Evolutionary conservation across 2,888 invertebrate genomes (phyloP), one percentile per base, ranked within the genome.

Genomic region (Dione juno): DNA sequence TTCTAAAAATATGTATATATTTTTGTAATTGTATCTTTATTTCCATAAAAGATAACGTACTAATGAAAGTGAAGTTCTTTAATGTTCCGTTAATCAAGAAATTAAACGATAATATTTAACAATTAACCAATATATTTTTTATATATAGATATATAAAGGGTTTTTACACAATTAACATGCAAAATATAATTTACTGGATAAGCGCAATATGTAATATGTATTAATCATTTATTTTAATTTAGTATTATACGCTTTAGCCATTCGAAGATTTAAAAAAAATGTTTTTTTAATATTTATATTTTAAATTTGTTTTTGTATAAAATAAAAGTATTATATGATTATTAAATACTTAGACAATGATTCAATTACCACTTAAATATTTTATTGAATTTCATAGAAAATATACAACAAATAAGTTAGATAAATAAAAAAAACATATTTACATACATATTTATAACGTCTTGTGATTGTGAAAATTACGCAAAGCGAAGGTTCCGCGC

Each of bases 401-500:
- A 45, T 45, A 14, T 2, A n/a, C 7, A 3, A 28, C 28, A 28
- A 28, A 3, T 5, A 28, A 28, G 5, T 28, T 28, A 28, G 5
- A 28, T 28, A 28, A 28, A 28, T 28, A 2, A 28, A 28, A 28
- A 28, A 28, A 3, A n/a, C n/a, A n/a, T n/a, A n/a, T n/a, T n/a
- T n/a, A n/a, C n/a, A n/a, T n/a, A n/a, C n/a, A n/a, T n/a, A n/a
- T n/a, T n/a, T n/a, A n/a, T n/a, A n/a, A n/a, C n/a, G n/a, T n/a
- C n/a, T n/a, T n/a, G n/a, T n/a, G n/a, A n/a, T n/a, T n/a, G n/a
- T n/a, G n/a, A n/a, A n/a, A n/a, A n/a, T n/a, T n/a, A n/a, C n/a
- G 45, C 77, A 80, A 79, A 82, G n/a, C 28, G 35, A n/a, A 35
- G 75, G 80, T 78, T 79, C 77, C 78, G 75, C 77, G 67, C 75